Base-by-base conservation (phyloP, 2,888 invertebrate species). In the Drosophila histrio region DNA sequence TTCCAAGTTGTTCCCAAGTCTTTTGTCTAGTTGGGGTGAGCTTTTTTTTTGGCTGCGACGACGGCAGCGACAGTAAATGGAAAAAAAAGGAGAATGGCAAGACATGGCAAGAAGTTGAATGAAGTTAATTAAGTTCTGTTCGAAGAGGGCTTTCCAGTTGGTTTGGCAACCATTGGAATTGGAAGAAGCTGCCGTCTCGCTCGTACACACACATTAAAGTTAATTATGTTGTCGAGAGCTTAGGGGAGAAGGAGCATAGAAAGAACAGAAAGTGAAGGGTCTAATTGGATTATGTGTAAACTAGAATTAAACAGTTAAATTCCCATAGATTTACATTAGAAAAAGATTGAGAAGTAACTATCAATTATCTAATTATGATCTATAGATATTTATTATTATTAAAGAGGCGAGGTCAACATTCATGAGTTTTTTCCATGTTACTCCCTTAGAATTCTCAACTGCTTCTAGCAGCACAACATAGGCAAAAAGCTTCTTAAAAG, bases 1-100 rank as follows among this genome's bases (percentile, higher is more conserved):
- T 66, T 65, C 47, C 66, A 57, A 50, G 38, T 38, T n/a, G n/a
- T n/a, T n/a, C 19, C 6, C 30, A 39, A 44, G 34, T 70, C 79
- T 79, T 79, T 72, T 76, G 77, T 77, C 77, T 79, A 79, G 79
- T 69, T 79, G 65, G 66, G 63, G 66, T 44, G 69, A 79, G 72
- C 72, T 69, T 78, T 63, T 69, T 73, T 63, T 41, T 21, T 21
- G 47, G 32, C 13, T 41, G 39, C 46, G 50, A 24, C 11, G 26
- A 13, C 50, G 22, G 39, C 38, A 8, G n/a, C n/a, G 41, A 43
- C 41, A 34, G 61, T 22, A 34, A 34, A 30, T 17, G 38, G 57
- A 52, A 39, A 61, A 52, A 39, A 15, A 54, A 63, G 39, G 49
- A 59, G 54, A 63, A 54, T 46, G 53, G 17, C 47, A 54, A 59